Conservation (phyloP, 2,888 invertebrate genomes). For the Taenaris catops region DNA sequence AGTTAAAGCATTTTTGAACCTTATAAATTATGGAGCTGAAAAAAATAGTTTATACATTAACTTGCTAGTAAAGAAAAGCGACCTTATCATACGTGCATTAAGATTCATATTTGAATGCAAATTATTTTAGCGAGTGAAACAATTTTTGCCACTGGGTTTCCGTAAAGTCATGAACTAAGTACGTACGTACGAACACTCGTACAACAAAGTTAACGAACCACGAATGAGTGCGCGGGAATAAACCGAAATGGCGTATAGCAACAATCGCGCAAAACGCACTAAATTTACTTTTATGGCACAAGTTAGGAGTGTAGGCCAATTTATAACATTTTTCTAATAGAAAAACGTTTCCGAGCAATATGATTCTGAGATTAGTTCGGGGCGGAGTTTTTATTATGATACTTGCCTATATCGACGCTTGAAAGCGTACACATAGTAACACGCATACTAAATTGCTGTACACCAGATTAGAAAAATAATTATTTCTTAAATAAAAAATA, state of each 20-base stretch:
- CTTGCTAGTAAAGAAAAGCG: neutral
- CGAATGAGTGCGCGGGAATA: conserved; percentile 62
- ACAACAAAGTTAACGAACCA: conserved; percentile 74
- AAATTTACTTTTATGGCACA: conserved; percentile 43
- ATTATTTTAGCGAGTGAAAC: conserved; percentile 17
- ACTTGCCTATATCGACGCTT: too few species aligned
- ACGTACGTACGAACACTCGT: conserved; percentile 57
- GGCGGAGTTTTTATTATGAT: too few species aligned
- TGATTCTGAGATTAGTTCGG: conserved; percentile 10
- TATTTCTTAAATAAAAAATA: too few species aligned
- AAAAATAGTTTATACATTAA: conserved; percentile 18
- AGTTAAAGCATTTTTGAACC: conserved; percentile 24
- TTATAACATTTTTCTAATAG: conserved; percentile 18
- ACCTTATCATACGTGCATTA: neutral
- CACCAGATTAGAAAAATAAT: too few species aligned
- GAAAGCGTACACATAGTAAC: too few species aligned
- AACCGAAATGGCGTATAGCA: conserved; percentile 64
- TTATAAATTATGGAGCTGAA: conserved; percentile 20
- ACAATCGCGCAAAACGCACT: conserved; percentile 67
- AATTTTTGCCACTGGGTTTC: conserved; percentile 29
- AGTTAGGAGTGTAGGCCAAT: conserved; percentile 26
- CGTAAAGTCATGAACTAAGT: conserved; percentile 59
- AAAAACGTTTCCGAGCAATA: conserved; percentile 6
- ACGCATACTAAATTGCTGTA: too few species aligned
- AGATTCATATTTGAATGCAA: conserved; percentile 7